These are phyloP conservation scores for Vollenhovia emeryi DNA, from an alignment of 1,140 invertebrate genomes.

Conservation along the genomic window DNA sequence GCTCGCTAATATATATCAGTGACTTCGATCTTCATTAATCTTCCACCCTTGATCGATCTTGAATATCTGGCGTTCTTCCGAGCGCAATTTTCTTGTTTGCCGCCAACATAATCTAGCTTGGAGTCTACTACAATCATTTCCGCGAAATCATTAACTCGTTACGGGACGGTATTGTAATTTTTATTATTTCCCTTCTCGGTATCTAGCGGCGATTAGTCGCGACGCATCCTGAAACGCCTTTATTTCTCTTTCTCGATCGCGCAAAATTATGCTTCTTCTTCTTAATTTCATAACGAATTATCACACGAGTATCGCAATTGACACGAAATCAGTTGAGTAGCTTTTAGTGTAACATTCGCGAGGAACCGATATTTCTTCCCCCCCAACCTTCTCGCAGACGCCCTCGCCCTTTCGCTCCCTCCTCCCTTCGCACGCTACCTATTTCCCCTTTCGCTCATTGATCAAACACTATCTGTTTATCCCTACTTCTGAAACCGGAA, in stretches of 20 bases:
- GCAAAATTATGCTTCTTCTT: background rate
- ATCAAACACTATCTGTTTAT: slow-evolving; percentile 73
- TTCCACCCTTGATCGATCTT: slow-evolving; percentile 34
- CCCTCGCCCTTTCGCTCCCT: slow-evolving; percentile 5
- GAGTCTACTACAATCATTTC: background rate
- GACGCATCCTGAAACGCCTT: background rate
- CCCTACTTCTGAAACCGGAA: slow-evolving; percentile 39
- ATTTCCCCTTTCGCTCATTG: slow-evolving; percentile 62
- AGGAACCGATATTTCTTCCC: slow-evolving; percentile 10
- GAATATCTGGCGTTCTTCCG: slow-evolving; percentile 16
- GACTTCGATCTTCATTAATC: slow-evolving; percentile 59
- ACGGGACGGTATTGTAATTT: background rate
- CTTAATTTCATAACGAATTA: too few relatives aligned
- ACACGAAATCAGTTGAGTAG: slow-evolving; percentile 50
- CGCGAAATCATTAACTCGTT: background rate
- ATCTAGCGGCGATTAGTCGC: background rate
- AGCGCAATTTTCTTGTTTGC: slow-evolving; percentile 32
- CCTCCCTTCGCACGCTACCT: background rate
- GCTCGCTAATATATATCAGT: slow-evolving; percentile 53
- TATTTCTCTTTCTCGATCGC: background rate
- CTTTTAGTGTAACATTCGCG: slow-evolving; percentile 59
- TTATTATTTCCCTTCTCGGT: background rate
- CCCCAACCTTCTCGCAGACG: background rate
- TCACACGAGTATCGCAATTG: background rate
- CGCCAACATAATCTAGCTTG: background rate